Base-by-base conservation (phyloP, 2,888 invertebrate species). In the Leucoma salicis region DNA sequence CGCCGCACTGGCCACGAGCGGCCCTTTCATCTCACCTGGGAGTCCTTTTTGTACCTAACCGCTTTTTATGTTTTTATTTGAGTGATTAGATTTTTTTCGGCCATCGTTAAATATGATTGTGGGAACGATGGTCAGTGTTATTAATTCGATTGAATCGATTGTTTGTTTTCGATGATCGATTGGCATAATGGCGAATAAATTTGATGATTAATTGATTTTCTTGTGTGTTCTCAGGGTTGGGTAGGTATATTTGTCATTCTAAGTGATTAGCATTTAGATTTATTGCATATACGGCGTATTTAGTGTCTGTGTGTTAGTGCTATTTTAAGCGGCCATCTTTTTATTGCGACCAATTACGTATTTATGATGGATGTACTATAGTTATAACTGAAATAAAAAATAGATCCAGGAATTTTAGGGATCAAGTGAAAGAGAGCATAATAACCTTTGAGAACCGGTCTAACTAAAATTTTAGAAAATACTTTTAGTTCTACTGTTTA, bases 1-100 rank as follows among this genome's bases (percentile, higher is more conserved):
- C 45, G 49, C 54, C 53, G 60, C 47, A 45, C 58, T 57, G 62
- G 67, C 47, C 57, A 43, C 31, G 57, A 46, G 66, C 78, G 75
- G 75, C 58, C 49, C 74, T 86, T 86, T 88, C 74, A 88, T 88
- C 86, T 83, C 79, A 66, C 76, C 63, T 70, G 80, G 82, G 75
- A 81, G 80, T 81, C 83, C 76, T 75, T 78, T 74, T 66, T 72
- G 66, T 59, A 58, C 55, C 45, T 53, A 55, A 51, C 47, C 53
- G 66, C 70, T 68, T 59, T 66, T 76, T n/a, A 14, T 71, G 73
- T 66, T 72, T 70, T 76, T 78, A 76, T 66, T 73, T 72, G 70
- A 70, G 72, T 70, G 78, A 77, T 81, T 83, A 81, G 77, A 71
- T 57, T 70, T 77, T 79, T 81, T 74, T 67, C 31, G 49, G 55